Evolutionary conservation across 2,888 invertebrate species (phyloP).

Genomic region (Altica lythri): DNA sequence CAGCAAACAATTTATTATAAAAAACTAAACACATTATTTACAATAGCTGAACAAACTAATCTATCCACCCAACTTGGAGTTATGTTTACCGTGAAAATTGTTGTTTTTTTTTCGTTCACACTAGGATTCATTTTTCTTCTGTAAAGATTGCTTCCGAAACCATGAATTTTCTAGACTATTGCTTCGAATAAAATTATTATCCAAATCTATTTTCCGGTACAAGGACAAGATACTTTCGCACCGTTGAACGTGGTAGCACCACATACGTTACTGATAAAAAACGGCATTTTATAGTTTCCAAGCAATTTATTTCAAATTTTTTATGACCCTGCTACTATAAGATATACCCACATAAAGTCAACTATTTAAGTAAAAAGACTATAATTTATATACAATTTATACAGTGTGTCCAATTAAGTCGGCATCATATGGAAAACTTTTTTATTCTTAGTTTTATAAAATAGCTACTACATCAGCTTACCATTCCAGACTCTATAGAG

Average conservation of each 20-base stretch:
- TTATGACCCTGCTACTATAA: no score
- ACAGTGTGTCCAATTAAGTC: no score
- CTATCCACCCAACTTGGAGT: constrained; percentile 13
- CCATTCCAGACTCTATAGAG: no score
- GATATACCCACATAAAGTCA: no score
- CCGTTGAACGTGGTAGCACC: constrained; percentile 23
- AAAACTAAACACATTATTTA: constrained; percentile 8
- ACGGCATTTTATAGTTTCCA: constrained; percentile 25
- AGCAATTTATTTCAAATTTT: constrained; percentile 17
- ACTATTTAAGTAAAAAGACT: no score
- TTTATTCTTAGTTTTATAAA: no score
- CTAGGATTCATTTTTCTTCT: constrained; percentile 7
- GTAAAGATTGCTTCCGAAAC: constrained; percentile 3
- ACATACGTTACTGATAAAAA: constrained; percentile 26
- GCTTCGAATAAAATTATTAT: constrained; percentile 30
- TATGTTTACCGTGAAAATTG: neutral
- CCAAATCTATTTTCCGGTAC: constrained; percentile 22
- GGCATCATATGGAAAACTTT: no score
- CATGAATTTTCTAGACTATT: constrained; percentile 22
- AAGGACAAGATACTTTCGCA: constrained; percentile 28
- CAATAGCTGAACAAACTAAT: constrained; percentile 8
- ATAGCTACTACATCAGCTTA: no score
- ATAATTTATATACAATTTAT: no score
- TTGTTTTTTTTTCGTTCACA: constrained; percentile 7
- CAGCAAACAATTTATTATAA: no score